A percentile compares a stretch with the other conserved stretches of the same genome.
Evolutionary conservation across 2,888 invertebrate species (phyloP).

Genomic region (Erebia palarica): DNA sequence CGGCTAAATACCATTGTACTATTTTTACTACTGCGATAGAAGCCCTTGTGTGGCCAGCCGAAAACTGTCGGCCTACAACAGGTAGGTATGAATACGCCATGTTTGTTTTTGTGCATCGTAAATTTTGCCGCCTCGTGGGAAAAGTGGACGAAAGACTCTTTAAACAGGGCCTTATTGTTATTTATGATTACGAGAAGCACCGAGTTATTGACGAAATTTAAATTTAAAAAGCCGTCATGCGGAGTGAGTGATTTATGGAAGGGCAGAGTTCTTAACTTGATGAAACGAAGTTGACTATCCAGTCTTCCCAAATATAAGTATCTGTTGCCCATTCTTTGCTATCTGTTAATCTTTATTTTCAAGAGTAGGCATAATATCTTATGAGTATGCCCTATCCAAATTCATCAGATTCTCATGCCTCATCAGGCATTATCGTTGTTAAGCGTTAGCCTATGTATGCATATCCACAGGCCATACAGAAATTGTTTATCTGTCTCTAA

Average conservation of each 20-base stretch:
- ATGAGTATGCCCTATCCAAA: too few species aligned
- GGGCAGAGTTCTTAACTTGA: background rate
- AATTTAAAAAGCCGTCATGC: background rate
- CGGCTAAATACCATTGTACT: too few species aligned
- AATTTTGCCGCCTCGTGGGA: conserved; percentile 45
- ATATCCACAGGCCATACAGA: too few species aligned
- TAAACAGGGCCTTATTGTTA: conserved; percentile 18
- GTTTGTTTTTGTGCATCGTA: conserved; percentile 58
- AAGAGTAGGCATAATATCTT: background rate
- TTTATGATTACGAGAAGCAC: conserved; percentile 12
- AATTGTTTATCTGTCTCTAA: too few species aligned
- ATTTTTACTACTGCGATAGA: too few species aligned
- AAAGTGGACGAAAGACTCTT: conserved; percentile 15
- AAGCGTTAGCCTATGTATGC: too few species aligned
- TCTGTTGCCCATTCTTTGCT: background rate
- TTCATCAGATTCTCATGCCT: too few species aligned
- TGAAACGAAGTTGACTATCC: background rate
- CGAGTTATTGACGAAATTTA: conserved; percentile 10
- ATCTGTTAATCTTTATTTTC: background rate
- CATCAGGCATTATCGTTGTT: too few species aligned
- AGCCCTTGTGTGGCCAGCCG: background rate
- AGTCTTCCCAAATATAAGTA: background rate
- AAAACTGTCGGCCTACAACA: conserved; percentile 28
- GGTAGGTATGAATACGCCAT: conserved; percentile 47
- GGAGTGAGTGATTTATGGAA: background rate